Evolutionary conservation across 2,797 vertebrate species (phyloP), one percentile per base, ranked within the genome.

Genomic region (Sebastes oblongus): DNA sequence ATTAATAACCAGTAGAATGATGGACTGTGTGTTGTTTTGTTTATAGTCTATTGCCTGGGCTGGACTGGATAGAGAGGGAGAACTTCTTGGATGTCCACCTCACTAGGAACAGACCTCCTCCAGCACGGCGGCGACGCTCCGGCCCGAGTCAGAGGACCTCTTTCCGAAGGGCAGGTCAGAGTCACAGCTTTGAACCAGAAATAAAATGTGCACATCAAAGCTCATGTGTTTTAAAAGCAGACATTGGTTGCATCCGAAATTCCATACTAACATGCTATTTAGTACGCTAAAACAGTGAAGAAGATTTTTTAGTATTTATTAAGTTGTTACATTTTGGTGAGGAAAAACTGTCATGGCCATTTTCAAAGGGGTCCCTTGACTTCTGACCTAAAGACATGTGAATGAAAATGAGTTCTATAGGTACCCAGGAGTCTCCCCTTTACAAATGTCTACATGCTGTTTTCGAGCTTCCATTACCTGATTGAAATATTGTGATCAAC

Each of bases 41-140:
- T 87, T 30, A 5, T 64, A 96, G 96, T 79, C 78, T 96, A 27
- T 89, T 96, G 71, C 94, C 95, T 3, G 96, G 95, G 7, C 93
- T 96, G 1, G 96, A 96, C 86, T 94, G 95, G 90, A 96, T 96
- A 46, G 96, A 96, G 85, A 94, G 96, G 84, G 96, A 96, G 84
- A 96, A 95, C 89, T 96, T 96, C 82, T 82, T 96, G 61, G 96
- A 96, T 66, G 96, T 96, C 39, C 96, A 96, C 82, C 91, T 96
- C 70, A 96, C 96, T 2, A 94, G 96, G 73, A 96, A 96, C 90
- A 93, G 96, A 78, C 96, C 96, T 74, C 96, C 96, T 60, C 96
- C 96, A 4, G 96, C 96, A 36, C 91, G 96, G 12, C 92, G 96
- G 30, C 93, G 94, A 5, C 95, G 96, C 75, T 94, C 93, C 9